phyloP scores from a whole-genome alignment of 2,888 invertebrate species.

The Arenicola marina region DNA sequence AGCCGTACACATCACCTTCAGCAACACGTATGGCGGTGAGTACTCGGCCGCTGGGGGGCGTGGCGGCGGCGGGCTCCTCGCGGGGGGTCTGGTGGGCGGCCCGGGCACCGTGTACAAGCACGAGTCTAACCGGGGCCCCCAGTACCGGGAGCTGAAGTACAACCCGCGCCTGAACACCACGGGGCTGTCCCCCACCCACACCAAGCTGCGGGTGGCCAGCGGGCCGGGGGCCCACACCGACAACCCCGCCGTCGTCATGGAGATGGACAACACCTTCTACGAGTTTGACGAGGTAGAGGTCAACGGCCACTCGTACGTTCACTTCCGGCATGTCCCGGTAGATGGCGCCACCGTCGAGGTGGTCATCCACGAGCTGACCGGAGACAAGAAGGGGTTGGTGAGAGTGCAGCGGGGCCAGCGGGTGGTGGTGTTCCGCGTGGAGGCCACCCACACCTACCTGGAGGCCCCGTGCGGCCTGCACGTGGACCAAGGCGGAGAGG shows the following conservation, averaged over 20 bases:
- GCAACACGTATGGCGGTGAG: slow-evolving; percentile 40
- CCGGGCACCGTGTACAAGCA: slow-evolving; percentile 47
- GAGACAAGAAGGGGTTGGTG: slow-evolving; percentile 43
- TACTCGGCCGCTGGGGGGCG: slow-evolving; percentile 39
- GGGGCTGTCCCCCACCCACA: slow-evolving; percentile 40
- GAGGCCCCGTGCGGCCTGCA: slow-evolving; percentile 46
- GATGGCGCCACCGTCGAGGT: slow-evolving; percentile 35
- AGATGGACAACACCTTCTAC: slow-evolving; percentile 8
- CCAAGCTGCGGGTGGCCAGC: slow-evolving; percentile 41
- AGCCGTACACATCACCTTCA: slow-evolving; percentile 36
- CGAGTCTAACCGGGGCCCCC: slow-evolving; percentile 42
- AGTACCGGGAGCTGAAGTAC: slow-evolving; percentile 46
- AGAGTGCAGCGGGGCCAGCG: slow-evolving; percentile 40
- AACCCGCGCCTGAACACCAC: slow-evolving; percentile 40
- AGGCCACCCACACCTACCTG: slow-evolving; percentile 44
- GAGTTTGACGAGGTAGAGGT: slow-evolving; percentile 26
- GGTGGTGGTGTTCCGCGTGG: slow-evolving; percentile 39
- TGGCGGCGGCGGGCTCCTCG: slow-evolving; percentile 13
- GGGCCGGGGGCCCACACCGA: slow-evolving; percentile 30
- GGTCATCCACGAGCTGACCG: slow-evolving; percentile 40
- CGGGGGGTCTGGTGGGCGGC: slow-evolving; percentile 35
- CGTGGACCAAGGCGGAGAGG: slow-evolving; percentile 41
- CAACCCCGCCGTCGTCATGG: slow-evolving; percentile 44
- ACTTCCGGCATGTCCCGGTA: slow-evolving; percentile 40
- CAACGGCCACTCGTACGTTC: slow-evolving; percentile 42